A percentile compares a stretch with the other conserved stretches of the same genome.
Evolutionary conservation across 2,888 invertebrate genomes (phyloP).

Genomic region (Allolobophora icterica): DNA sequence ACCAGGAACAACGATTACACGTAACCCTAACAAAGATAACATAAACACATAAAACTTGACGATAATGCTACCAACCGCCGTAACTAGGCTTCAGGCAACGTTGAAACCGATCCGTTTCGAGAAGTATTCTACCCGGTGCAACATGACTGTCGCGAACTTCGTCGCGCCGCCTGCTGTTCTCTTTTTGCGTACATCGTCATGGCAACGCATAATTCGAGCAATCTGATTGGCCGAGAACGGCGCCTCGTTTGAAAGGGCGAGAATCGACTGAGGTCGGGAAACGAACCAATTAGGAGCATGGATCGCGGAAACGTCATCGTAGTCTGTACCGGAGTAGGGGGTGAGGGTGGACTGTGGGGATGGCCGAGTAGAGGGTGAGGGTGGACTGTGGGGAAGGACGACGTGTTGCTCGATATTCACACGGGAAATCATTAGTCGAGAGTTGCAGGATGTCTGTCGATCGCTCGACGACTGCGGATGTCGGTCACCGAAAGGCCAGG

Average conservation of each 20-base stretch:
- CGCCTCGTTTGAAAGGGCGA: neutral
- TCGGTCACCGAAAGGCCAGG: neutral
- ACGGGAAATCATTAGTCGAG: slow-evolving; percentile 17
- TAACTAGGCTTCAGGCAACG: no score
- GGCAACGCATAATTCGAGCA: neutral
- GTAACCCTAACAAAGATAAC: no score
- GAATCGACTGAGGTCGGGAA: slow-evolving; percentile 4
- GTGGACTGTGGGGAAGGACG: neutral
- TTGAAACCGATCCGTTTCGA: neutral
- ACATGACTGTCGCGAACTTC: neutral
- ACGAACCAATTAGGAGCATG: slow-evolving; percentile 21
- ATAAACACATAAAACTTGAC: no score
- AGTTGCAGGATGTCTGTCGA: neutral
- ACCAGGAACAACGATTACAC: no score
- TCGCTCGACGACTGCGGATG: neutral
- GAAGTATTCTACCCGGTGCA: neutral
- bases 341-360: neutral
- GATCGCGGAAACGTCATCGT: neutral
- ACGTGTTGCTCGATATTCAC: neutral
- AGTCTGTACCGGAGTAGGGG: neutral
- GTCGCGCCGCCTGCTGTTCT: neutral
- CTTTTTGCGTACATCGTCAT: neutral
- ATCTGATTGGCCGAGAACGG: slow-evolving; percentile 3
- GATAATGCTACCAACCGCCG: no score
- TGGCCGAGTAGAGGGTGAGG: neutral